Base-by-base conservation (phyloP, 1,140 invertebrate species). In the Trachymyrmex septentrionalis region DNA sequence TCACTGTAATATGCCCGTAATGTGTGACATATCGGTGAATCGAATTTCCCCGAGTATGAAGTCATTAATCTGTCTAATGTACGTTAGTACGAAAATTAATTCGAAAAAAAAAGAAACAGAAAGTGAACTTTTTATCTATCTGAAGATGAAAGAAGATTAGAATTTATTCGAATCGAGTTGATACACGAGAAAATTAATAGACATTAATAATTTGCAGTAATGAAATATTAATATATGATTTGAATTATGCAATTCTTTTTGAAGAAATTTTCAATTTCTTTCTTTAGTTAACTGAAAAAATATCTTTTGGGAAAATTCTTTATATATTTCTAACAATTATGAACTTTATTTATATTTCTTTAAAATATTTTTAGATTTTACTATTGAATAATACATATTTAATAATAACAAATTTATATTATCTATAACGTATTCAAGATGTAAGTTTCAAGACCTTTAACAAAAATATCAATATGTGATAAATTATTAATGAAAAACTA, bases 1-100 rank as follows among this genome's bases (percentile, higher is more conserved):
- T 89, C 88, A 89, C 88, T 78, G 81, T 89, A 89, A 89, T 89
- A 89, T 75, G 55, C 81, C 76, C 73, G 85, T 89, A 89, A 89
- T 88, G 67, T 87, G 87, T 89, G 88, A 89, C 88, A 84, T 78
- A 85, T 88, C 87, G 10, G 24, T 61, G 85, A 87, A 77, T 61
- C 72, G 87, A 87, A 71, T 61, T 67, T 66, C 24, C 57, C 14
- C 30, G 1, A 57, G 66, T 53, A 71, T 71, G 55, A 82, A 85
- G 75, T 80, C 81, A 77, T 77, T 64, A 63, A 77, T 77, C 34
- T 57, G n/a, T 19, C 34, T 44, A 61, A 77, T 24, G 10, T 19
- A 64, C 4, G 21, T 44, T 24, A 55, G 14, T 0, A 38, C n/a
- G n/a, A 38, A 61, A 24, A 75, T 75, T 59, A 38, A 75, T 61